phyloP scores from a whole-genome alignment of 2,888 invertebrate genomes.

The Lysandra coridon region DNA sequence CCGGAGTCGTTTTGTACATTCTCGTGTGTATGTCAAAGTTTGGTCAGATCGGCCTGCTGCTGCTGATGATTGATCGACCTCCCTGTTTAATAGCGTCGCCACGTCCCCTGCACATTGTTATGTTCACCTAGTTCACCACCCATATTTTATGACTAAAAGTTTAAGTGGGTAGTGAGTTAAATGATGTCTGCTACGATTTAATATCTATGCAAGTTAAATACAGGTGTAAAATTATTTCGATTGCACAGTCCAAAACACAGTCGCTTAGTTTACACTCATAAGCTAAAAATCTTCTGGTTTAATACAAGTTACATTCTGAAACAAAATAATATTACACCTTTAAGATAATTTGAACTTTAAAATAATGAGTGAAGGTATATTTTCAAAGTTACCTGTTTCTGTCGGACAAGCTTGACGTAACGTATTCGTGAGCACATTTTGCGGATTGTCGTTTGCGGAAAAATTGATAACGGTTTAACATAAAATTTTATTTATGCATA shows the following conservation, averaged over 20 bases:
- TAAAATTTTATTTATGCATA: not conserved
- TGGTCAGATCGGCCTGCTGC: not conserved
- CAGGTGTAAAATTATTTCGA: too few species aligned
- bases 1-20: too few species aligned
- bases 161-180: too few species aligned
- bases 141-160: too few species aligned
- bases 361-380: not conserved
- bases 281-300: not conserved
- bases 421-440: constrained; percentile 36
- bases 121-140: too few species aligned
- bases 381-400: not conserved
- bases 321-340: not conserved
- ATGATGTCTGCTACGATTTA: too few species aligned
- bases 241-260: too few species aligned
- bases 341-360: not conserved
- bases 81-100: too few species aligned
- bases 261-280: too few species aligned
- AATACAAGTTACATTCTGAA: not conserved
- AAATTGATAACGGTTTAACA: constrained; percentile 8
- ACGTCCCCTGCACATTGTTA: too few species aligned
- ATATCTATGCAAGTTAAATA: too few species aligned
- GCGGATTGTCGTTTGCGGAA: constrained; percentile 33
- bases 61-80: not conserved
- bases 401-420: constrained; percentile 35
- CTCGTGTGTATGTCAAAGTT: not conserved